Base-by-base conservation (phyloP, 37 sponge, comb jelly and placozoan species). In the Bolinopsis microptera region DNA sequence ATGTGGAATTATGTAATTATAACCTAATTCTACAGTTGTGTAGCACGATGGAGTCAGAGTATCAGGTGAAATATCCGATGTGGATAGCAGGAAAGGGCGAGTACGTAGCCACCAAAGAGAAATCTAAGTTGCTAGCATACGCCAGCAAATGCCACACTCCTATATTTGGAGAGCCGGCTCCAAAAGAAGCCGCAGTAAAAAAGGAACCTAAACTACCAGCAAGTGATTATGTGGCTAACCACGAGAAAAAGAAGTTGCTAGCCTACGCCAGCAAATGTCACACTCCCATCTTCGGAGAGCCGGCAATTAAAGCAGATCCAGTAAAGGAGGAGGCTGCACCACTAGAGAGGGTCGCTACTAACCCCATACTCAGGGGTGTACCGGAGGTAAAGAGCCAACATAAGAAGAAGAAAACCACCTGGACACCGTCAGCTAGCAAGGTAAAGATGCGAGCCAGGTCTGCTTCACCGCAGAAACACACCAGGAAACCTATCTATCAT, bases 71-170 rank as follows among this genome's bases (percentile, higher is more conserved):
- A 27, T 86, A 41, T 39, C 90, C 90, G 25, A 30, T 86, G 28
- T 86, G 90, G 90, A 86, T 86, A 86, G 90, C 37, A 18, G 90
- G 61, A n/a, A 13, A 23, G 5, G 90, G 25, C 22, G 26, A 41
- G 41, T 86, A 86, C 61, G 26, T n/a, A 27, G 90, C 1, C 13
- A 41, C 13, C 24, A 24, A 86, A 9, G 2, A 26, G 90, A 39
- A 86, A 41, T 48, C 37, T 23, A 86, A 41, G 36, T 24, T 86
- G 48, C 48, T 86, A 24, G 90, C 90, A 23, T 41, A 86, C 61
- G 32, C 90, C 16, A 86, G 90, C 26, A 86, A 86, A 34, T 86
- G 61, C 26, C 90, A 86, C 36, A 86, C 90, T 25, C 90, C 90
- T 1, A 86, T 86, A 41, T 86, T 86, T 86, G 90, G 90, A 0